Evolutionary conservation across 2,797 vertebrate genomes (phyloP), one percentile per base, ranked within the genome.

Genomic region (Lerista edwardsae): DNA sequence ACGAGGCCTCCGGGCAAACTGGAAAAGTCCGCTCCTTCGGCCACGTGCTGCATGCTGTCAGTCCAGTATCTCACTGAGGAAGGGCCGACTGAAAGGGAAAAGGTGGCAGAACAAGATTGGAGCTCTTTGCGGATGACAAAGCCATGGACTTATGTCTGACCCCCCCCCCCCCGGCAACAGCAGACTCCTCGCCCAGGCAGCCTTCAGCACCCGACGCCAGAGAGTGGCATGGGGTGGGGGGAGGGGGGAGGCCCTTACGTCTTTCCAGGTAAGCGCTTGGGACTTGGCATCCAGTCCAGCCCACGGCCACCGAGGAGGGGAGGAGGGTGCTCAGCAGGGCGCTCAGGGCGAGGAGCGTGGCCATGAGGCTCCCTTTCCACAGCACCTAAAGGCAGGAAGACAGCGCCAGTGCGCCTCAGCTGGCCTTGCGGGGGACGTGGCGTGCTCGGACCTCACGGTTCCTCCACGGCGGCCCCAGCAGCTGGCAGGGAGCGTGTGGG

Each of bases 1-100:
- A 23, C 0, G 8, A 41, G 25, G 25, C 2, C 10, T 47, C 2
- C 25, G 3, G 67, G 8, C 31, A 80, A 1, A 1, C 0, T 0
- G 9, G 27, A 11, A 47, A 3, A 0, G 25, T 6, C 3, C 47
- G 41, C 1, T 4, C 0, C 6, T 3, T 2, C 25, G 3, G 69
- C 1, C 3, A 7, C 8, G 2, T 3, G 1, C 9, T 39, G 9
- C 11, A 71, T 8, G 4, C 1, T 14, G 0, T 4, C 0, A 2
- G 2, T 21, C 51, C 27, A 59, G 17, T 0, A 0, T 1, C 4
- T 15, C 9, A 10, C 39, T 29, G 65, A 31, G 12, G 8, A 12
- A 6, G 0, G 1, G 51, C 1, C 59, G 39, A 29, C 79, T 80
- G 67, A 4, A 59, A 59, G 29, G 29, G 11, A 19, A 19, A 34